Conservation (phyloP, 2,888 invertebrate genomes). For the Drosophila flavopinicola region DNA sequence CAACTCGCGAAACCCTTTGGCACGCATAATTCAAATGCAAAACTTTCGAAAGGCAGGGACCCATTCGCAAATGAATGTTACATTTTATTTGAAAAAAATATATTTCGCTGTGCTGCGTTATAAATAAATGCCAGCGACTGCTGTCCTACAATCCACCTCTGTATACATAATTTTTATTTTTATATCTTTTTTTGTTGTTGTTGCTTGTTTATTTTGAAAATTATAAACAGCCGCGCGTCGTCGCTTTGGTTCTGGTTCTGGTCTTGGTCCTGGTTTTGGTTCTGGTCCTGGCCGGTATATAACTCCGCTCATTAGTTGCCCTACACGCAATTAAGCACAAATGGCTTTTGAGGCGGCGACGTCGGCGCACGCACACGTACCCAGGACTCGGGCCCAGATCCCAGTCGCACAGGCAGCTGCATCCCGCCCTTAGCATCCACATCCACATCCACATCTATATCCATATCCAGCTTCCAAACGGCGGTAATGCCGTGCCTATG, state of each 20-base stretch:
- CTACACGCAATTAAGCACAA: slow-evolving; percentile 84
- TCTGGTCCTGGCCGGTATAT: slow-evolving; percentile 55
- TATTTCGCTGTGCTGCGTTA: slow-evolving; percentile 41
- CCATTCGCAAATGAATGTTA: slow-evolving; percentile 71
- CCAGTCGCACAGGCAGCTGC: slow-evolving; percentile 14
- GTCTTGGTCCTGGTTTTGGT: slow-evolving; percentile 22
- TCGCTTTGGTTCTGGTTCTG: slow-evolving; percentile 29
- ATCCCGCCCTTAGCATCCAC: slow-evolving; percentile 11
- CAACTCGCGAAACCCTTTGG: slow-evolving; percentile 60
- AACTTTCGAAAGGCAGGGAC: slow-evolving; percentile 47
- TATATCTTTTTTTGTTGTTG: slow-evolving; percentile 19
- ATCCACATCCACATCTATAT: slow-evolving; percentile 24
- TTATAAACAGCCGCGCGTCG: slow-evolving; percentile 61
- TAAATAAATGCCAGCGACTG: slow-evolving; percentile 59
- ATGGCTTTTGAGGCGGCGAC: slow-evolving; percentile 78
- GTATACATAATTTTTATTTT: slow-evolving; percentile 26
- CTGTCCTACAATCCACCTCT: slow-evolving; percentile 33
- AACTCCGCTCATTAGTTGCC: slow-evolving; percentile 82
- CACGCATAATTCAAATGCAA: slow-evolving; percentile 73
- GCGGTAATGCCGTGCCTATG: slow-evolving; percentile 51
- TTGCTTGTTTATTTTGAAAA: slow-evolving; percentile 41
- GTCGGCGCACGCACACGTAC: slow-evolving; percentile 50
- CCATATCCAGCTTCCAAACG: slow-evolving; percentile 38
- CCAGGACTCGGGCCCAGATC: slow-evolving; percentile 16
- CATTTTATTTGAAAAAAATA: slow-evolving; percentile 66